Evolutionary conservation across 1,140 invertebrate species (phyloP), one percentile per base, ranked within the genome.

Genomic region (Dreissena rostriformis): DNA sequence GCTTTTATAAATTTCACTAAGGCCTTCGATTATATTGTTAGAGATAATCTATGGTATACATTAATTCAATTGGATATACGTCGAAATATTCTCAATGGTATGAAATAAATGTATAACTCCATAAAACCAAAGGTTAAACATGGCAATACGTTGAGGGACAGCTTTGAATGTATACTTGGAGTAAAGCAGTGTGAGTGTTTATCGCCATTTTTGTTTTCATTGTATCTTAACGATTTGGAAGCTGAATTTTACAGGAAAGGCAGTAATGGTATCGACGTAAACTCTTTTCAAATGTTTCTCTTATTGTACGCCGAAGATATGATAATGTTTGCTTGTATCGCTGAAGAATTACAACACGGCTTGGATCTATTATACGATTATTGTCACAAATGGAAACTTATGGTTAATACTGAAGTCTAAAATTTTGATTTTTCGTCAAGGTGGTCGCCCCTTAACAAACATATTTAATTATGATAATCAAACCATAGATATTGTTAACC

Each of bases 41-140:
- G 55, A n/a, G 57, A 77, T 17, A 77, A 77, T 77, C 19, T 77
- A 12, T 77, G 65, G 65, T 77, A 49, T 15, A 77, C 65, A 49
- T 66, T 77, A 22, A 29, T 66, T 29, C 19, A 77, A 26, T 52
- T 77, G 53, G 55, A 57, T 39, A 39, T 39, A 39, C 8, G 39
- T 39, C 4, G 39, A 39, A 39, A 39, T 39, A 39, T 39, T 39
- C 39, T 39, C 8, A 39, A 39, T 39, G 39, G 2, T 2, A 68
- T 15, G 17, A 68, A 68, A 28, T 15, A 7, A 68, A 68, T 28
- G 24, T 68, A 68, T 68, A 29, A 68, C 14, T 0, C 17, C 29
- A 29, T 68, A 68, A 10, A 10, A 68, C 24, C 66, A n/a, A 19
- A 26, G 4, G 66, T 68, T 68, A 68, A 68, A 68, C 29, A 68